Evolutionary conservation across 2,888 invertebrate species (phyloP).

Genomic region (Pomacea canaliculata): DNA sequence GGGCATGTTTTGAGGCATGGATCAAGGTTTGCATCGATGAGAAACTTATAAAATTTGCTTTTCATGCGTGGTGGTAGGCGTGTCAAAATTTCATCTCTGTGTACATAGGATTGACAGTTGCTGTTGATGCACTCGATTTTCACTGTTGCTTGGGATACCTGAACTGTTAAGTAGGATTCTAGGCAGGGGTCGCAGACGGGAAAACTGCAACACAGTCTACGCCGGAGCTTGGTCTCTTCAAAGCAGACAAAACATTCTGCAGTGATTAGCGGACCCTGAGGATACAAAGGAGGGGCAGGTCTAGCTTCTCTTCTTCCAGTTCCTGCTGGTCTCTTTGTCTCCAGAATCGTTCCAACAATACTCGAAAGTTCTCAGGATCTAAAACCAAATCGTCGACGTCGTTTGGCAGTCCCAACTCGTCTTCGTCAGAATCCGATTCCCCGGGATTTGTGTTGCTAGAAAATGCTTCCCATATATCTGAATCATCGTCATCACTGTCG

Average conservation of each 20-base stretch:
- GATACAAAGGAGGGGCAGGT: slow-evolving; percentile 31
- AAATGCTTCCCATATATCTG: too few relatives aligned
- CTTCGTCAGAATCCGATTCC: too few relatives aligned
- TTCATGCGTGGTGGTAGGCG: slow-evolving; percentile 56
- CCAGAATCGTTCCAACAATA: not conserved
- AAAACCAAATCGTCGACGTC: too few relatives aligned
- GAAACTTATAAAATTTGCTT: slow-evolving; percentile 63
- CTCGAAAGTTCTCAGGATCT: too few relatives aligned
- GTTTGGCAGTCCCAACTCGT: too few relatives aligned
- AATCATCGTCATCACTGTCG: too few relatives aligned
- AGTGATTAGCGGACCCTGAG: slow-evolving; percentile 32
- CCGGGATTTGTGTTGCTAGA: too few relatives aligned
- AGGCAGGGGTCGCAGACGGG: slow-evolving; percentile 67
- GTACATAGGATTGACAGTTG: slow-evolving; percentile 59
- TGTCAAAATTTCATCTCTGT: slow-evolving; percentile 65
- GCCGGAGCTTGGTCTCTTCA: slow-evolving; percentile 45
- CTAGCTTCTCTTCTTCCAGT: not conserved
- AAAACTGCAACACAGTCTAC: slow-evolving; percentile 65
- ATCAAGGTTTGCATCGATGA: slow-evolving; percentile 66
- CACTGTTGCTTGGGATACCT: slow-evolving; percentile 61
- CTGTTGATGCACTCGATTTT: slow-evolving; percentile 65
- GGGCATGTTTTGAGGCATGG: slow-evolving; percentile 69
- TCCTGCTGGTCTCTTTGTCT: not conserved
- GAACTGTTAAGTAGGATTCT: slow-evolving; percentile 53
- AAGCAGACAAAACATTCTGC: slow-evolving; percentile 65